Evolutionary conservation across 2,888 invertebrate species (phyloP).

Genomic region (Eudemis profundana): DNA sequence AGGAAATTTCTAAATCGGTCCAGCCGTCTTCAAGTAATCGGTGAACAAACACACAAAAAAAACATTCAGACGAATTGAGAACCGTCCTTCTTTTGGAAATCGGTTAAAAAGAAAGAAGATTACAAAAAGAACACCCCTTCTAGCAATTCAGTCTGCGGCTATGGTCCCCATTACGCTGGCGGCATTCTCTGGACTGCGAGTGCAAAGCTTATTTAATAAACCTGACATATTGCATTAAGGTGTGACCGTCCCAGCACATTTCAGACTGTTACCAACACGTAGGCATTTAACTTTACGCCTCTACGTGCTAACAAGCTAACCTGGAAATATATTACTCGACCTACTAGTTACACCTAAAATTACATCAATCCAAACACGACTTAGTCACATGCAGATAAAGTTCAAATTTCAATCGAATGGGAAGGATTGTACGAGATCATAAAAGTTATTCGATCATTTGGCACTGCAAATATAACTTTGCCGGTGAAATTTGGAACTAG

Average conservation of each 20-base stretch:
- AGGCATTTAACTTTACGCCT: constrained; percentile 24
- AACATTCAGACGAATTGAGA: too few relatives aligned
- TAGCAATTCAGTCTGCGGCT: too few relatives aligned
- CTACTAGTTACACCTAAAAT: neutral
- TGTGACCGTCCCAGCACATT: constrained; percentile 4
- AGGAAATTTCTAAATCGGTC: too few relatives aligned
- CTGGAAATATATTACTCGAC: neutral
- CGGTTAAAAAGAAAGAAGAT: too few relatives aligned
- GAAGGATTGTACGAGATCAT: neutral
- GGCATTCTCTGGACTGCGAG: too few relatives aligned
- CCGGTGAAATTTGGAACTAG: neutral
- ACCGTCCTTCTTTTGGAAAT: too few relatives aligned
- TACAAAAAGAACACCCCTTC: too few relatives aligned
- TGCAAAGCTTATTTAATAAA: neutral
- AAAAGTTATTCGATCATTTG: constrained; percentile 10
- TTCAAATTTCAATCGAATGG: neutral
- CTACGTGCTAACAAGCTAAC: constrained; percentile 27
- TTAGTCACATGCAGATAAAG: neutral
- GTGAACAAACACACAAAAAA: too few relatives aligned
- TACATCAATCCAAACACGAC: neutral
- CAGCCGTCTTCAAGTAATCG: too few relatives aligned
- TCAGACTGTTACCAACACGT: constrained; percentile 23
- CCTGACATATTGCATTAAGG: constrained; percentile 12
- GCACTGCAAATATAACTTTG: neutral
- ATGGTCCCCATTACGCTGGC: too few relatives aligned